phyloP scores from a whole-genome alignment of 2,888 invertebrate species.

The Cylloceria caligata region DNA sequence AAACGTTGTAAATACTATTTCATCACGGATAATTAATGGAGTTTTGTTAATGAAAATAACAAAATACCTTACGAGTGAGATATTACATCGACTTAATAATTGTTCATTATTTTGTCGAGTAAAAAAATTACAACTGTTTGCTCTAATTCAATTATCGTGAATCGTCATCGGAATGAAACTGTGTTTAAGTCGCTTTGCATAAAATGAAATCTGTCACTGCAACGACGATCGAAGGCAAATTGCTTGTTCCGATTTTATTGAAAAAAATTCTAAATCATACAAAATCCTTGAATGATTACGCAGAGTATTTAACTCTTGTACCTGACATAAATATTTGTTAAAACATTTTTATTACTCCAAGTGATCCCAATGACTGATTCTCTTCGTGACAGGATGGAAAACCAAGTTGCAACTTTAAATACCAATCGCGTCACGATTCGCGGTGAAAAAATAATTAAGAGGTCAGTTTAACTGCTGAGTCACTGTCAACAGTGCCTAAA shows the following conservation, averaged over 20 bases:
- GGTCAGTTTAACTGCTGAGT: background rate
- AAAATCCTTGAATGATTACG: background rate
- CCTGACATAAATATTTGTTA: background rate
- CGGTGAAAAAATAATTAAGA: background rate
- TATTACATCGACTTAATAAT: too few relatives aligned
- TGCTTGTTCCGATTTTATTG: background rate
- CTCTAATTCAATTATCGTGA: too few relatives aligned
- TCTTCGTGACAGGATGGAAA: background rate
- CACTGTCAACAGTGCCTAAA: slow-evolving; percentile 5
- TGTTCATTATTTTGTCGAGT: too few relatives aligned
- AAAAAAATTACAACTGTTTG: too few relatives aligned
- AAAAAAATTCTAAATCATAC: background rate
- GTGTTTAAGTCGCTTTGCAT: too few relatives aligned
- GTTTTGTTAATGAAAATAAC: background rate
- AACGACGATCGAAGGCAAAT: too few relatives aligned
- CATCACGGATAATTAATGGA: background rate
- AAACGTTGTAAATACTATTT: background rate
- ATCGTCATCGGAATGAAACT: too few relatives aligned
- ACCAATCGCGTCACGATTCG: background rate
- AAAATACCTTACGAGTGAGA: background rate
- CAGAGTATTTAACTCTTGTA: background rate
- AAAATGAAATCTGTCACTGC: background rate
- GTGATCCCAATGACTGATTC: too few relatives aligned
- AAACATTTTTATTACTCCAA: too few relatives aligned
- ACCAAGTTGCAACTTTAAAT: background rate